These are phyloP conservation scores for Lithodes maja DNA, from an alignment of 2,888 invertebrate species.

Conservation along the genomic window DNA sequence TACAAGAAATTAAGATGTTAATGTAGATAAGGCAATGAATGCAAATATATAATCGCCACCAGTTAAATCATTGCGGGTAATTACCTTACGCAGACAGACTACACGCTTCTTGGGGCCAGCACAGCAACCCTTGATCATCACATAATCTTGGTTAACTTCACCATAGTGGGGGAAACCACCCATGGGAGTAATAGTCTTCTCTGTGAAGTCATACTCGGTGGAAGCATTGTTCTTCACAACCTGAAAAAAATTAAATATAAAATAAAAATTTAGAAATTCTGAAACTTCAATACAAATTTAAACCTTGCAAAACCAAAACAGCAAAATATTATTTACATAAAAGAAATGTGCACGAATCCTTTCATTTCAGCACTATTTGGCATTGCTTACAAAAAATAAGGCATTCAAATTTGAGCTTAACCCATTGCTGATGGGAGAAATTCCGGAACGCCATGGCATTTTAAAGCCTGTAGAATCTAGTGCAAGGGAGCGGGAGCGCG, in stretches of 20 bases:
- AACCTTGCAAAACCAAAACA: not conserved
- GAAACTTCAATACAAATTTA: not conserved
- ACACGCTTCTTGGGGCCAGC: slow-evolving; percentile 98
- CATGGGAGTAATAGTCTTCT: slow-evolving; percentile 99
- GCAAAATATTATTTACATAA: no score
- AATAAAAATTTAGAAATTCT: not conserved
- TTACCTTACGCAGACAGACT: slow-evolving; percentile 94
- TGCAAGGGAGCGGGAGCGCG: no score
- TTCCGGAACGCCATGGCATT: no score
- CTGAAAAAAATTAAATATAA: slow-evolving; percentile 74
- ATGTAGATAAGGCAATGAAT: no score
- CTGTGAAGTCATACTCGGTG: slow-evolving; percentile 96
- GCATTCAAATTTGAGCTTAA: no score
- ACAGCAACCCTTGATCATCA: slow-evolving; percentile 98
- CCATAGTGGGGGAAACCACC: slow-evolving; percentile 99
- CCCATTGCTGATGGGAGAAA: no score
- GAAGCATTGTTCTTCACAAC: slow-evolving; percentile 97
- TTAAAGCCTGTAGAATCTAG: no score
- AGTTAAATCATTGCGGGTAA: not conserved
- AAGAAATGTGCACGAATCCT: no score
- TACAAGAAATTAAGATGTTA: no score
- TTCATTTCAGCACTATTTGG: no score
- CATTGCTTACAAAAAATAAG: no score
- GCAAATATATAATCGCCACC: no score
- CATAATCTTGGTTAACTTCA: slow-evolving; percentile 98